These are phyloP conservation scores for Cotesia typhae DNA, from an alignment of 1,140 invertebrate genomes.

Conservation along the genomic window DNA sequence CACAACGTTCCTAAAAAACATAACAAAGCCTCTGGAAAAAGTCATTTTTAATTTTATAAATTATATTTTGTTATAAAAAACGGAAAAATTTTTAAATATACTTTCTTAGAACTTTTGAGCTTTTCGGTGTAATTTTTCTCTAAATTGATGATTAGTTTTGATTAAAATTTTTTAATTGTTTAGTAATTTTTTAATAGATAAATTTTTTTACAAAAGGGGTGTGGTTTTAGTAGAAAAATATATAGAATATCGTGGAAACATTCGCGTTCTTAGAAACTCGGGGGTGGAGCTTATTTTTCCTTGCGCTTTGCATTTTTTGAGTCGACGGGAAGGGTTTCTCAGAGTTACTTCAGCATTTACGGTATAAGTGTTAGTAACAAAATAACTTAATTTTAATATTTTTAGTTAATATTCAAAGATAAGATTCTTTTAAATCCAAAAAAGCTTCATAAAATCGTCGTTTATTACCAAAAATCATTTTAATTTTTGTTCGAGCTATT, in stretches of 20 bases:
- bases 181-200: neutral
- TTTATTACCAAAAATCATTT: too few relatives aligned
- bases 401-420: neutral
- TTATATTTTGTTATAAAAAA: too few relatives aligned
- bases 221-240: slow-evolving; percentile 20
- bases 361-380: neutral
- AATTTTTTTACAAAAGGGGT: slow-evolving; percentile 16
- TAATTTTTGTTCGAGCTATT: too few relatives aligned
- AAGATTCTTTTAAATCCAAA: neutral
- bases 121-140: neutral
- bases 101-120: neutral
- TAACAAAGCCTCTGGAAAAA: neutral
- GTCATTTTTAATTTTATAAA: neutral
- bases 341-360: slow-evolving; percentile 14
- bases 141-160: too few relatives aligned
- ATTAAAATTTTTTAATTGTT: neutral
- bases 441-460: too few relatives aligned
- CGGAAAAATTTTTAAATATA: neutral
- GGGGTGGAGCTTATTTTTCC: slow-evolving; percentile 30
- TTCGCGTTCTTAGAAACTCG: slow-evolving; percentile 1
- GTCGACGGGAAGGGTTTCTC: slow-evolving; percentile 17
- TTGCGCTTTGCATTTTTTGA: slow-evolving; percentile 34
- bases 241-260: neutral
- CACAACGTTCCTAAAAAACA: neutral
- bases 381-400: slow-evolving; percentile 2